phyloP scores from a whole-genome alignment of 2,113 vertebrate genomes.

The Eptatretus burgeri region DNA sequence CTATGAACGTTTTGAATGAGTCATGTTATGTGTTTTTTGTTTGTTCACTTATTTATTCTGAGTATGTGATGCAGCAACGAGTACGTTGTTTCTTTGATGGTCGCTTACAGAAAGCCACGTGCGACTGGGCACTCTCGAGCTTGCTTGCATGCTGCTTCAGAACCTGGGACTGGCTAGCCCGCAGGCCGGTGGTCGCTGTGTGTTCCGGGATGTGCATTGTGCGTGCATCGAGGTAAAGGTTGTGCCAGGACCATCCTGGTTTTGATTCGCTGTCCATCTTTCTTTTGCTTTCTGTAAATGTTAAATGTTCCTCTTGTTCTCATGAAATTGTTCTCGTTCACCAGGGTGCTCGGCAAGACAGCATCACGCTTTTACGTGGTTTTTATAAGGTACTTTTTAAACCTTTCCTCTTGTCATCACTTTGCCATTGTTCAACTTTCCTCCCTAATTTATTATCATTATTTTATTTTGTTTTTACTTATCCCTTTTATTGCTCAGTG shows the following conservation, averaged over 20 bases:
- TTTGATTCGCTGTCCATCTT: not conserved
- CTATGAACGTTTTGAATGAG: not conserved
- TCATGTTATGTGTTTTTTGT: too few relatives aligned
- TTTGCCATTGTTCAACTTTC: too few relatives aligned
- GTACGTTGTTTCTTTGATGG: not conserved
- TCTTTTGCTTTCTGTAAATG: not conserved
- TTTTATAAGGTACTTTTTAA: conserved; percentile 47
- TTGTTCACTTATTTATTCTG: not conserved
- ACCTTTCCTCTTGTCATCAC: too few relatives aligned
- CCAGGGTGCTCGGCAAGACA: conserved; percentile 77
- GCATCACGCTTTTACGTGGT: conserved; percentile 48
- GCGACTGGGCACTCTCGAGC: conserved; percentile 62
- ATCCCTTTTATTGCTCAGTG: too few relatives aligned
- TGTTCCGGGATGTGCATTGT: conserved; percentile 72
- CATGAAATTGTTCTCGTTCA: not conserved
- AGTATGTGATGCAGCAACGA: not conserved
- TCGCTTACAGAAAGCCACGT: conserved; percentile 44
- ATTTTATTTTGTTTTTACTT: too few relatives aligned
- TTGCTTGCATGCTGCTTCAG: conserved; percentile 67
- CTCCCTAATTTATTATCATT: too few relatives aligned
- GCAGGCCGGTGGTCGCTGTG: conserved; percentile 28
- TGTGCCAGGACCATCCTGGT: not conserved
- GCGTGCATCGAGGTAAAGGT: conserved; percentile 60
- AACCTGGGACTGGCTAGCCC: conserved; percentile 61
- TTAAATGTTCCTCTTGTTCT: not conserved